A percentile compares a stretch with the other conserved stretches of the same genome.
phyloP scores from a whole-genome alignment of 2,113 vertebrate genomes.

The Chloebia gouldiae region DNA sequence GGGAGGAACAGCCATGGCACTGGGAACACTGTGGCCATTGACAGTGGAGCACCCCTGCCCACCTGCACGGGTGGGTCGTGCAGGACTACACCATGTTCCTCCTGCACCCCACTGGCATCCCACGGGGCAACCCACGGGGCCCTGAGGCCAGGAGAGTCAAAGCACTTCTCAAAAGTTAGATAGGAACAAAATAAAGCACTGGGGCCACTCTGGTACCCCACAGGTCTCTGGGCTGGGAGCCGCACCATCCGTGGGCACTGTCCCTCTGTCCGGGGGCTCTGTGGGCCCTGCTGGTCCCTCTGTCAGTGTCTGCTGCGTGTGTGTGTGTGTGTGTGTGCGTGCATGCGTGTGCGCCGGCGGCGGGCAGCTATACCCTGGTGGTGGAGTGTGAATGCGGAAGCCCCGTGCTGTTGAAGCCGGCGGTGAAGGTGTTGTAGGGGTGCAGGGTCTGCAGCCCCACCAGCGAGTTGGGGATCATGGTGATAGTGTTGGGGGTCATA shows the following conservation, averaged over 20 bases:
- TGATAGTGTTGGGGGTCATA: constrained; percentile 98
- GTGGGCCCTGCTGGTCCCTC: not conserved
- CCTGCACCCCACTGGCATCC: not conserved
- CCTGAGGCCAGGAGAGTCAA: constrained; percentile 20
- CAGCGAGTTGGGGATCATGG: constrained; percentile 99
- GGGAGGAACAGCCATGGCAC: not conserved
- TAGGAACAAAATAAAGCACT: constrained; percentile 6
- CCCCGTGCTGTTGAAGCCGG: constrained; percentile 96
- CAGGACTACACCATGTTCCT: not conserved
- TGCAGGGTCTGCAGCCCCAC: constrained; percentile 97
- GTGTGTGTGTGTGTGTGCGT: constrained; percentile 35
- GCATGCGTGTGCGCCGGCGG: constrained; percentile 31
- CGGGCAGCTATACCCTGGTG: constrained; percentile 93
- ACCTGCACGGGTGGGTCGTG: not conserved
- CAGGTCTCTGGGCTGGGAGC: constrained; percentile 3
- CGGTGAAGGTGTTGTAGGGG: constrained; percentile 97
- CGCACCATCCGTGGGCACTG: not conserved
- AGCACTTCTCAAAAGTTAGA: constrained; percentile 53
- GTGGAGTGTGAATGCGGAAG: constrained; percentile 99
- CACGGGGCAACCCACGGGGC: not conserved
- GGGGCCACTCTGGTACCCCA: not conserved
- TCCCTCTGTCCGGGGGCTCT: not conserved
- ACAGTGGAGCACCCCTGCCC: not conserved
- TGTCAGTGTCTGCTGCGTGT: constrained; percentile 55
- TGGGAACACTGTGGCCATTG: not conserved